Base-by-base conservation (phyloP, 2,113 vertebrate genomes). In the cattle (Bos taurus) region DNA sequence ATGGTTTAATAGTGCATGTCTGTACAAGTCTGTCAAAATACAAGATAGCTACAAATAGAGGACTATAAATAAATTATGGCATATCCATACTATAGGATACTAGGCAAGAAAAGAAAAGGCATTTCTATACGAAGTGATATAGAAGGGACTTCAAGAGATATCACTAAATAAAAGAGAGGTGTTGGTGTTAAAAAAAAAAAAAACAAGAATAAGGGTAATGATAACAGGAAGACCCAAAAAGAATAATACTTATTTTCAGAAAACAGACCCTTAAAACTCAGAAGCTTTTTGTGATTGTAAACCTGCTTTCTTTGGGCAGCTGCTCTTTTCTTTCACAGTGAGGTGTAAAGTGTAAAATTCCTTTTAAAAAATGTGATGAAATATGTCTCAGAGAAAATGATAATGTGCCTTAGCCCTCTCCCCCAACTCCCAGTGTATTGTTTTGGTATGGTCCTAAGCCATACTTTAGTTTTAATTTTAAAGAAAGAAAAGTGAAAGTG, bases 21-120 rank as follows among this genome's bases (percentile, higher is more conserved):
- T 74, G 36, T 40, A 88, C 11, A 94, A 40, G 14, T 91, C 71
- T 96, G 26, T 87, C 87, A 97, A 92, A 87, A 93, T 40, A n/a
- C 26, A 90, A 92, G 64, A 92, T 82, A 13, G 56, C 40, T 16
- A 83, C 52, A 40, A 62, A 78, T 30, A 88, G 40, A 50, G 59
- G 8, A 11, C 26, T 85, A 15, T 62, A 86, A 88, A 62, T 92
- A 95, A 94, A 94, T 95, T 28, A 71, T 43, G 26, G 81, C 36
- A 60, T 52, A 60, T 26, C 92, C 50, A 60, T 33, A 60, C 14
- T 46, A n/a, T 87, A 77, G 56, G 87, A 96, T 56, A 50, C 36
- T 57, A 23, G 54, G 13, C 21, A 52, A 81, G 33, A 46, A 84
- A 89, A 62, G 17, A 23, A 7, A 33, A 30, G 5, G 3, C 33